phyloP scores from a whole-genome alignment of 2,888 invertebrate species.

The Deladenus siricidicola region DNA sequence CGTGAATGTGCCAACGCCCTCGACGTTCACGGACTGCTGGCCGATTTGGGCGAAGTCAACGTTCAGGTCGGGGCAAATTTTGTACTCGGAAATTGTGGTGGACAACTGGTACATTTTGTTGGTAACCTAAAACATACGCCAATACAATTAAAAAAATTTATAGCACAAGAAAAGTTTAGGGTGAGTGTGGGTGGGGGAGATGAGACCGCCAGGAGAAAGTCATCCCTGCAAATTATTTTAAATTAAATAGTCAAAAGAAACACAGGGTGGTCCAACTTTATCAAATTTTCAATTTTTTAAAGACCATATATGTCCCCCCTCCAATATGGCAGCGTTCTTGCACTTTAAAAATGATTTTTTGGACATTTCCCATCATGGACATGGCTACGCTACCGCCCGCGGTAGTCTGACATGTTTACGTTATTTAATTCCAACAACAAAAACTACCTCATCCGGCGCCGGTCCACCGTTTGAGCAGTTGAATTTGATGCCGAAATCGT shows the following conservation, averaged over 20 bases:
- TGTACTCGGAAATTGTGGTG: constrained; percentile 70
- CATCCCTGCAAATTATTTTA: neutral
- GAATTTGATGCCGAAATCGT: constrained; percentile 97
- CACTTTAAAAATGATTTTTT: no score
- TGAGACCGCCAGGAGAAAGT: no score
- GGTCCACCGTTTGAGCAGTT: constrained; percentile 94
- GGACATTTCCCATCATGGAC: no score
- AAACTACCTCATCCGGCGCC: constrained; percentile 65
- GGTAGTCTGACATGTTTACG: no score
- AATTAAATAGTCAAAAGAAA: no score
- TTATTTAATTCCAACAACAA: no score
- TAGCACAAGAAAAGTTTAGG: neutral
- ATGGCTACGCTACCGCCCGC: no score
- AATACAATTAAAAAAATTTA: neutral
- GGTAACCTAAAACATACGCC: constrained; percentile 58
- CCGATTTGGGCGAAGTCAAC: constrained; percentile 71
- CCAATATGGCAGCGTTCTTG: no score
- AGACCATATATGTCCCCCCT: no score
- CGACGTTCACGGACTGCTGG: constrained; percentile 57
- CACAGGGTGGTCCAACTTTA: no score
- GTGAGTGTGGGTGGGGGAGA: no score
- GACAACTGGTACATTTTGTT: constrained; percentile 77
- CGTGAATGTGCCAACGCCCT: constrained; percentile 64
- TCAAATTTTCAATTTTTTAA: no score
- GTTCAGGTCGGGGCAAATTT: constrained; percentile 69